These are phyloP conservation scores for Pycnomerus fuliginosus DNA, from an alignment of 2,888 invertebrate species.

Conservation along the genomic window DNA sequence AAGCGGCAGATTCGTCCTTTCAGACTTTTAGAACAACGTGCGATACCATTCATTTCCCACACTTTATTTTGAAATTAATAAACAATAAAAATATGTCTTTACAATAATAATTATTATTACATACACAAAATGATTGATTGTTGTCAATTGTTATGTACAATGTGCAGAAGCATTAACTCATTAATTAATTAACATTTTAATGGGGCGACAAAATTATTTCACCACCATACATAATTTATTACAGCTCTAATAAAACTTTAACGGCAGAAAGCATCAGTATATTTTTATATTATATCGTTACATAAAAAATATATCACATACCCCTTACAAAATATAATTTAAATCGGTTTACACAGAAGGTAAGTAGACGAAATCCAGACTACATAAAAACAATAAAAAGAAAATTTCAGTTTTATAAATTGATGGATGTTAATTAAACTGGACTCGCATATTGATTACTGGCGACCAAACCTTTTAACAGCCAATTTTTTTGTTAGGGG, in stretches of 20 bases:
- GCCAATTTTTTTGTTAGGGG: no score
- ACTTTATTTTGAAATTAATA: constrained; percentile 19
- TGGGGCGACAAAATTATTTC: constrained; percentile 10
- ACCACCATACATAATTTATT: constrained; percentile 14
- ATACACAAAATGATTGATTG: constrained; percentile 22
- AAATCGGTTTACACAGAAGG: no score
- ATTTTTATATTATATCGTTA: constrained; percentile 12
- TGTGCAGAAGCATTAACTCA: constrained; percentile 27
- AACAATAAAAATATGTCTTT: constrained; percentile 20
- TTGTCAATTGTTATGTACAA: constrained; percentile 23
- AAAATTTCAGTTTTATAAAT: not conserved
- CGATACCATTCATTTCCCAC: constrained; percentile 20
- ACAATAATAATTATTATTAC: no score
- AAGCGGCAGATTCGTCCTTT: not conserved
- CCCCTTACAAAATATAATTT: constrained; percentile 6
- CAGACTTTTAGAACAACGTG: no score
- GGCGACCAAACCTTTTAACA: no score
- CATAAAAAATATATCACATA: constrained; percentile 18
- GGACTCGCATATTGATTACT: no score
- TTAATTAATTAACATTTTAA: constrained; percentile 12
- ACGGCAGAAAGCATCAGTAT: constrained; percentile 16
- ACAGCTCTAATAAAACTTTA: constrained; percentile 11
- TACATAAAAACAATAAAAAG: not conserved
- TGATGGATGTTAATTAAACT: no score
- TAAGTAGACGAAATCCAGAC: not conserved